Evolutionary conservation across 2,888 invertebrate species (phyloP).

Genomic region (Cryptocheilus praepositus): DNA sequence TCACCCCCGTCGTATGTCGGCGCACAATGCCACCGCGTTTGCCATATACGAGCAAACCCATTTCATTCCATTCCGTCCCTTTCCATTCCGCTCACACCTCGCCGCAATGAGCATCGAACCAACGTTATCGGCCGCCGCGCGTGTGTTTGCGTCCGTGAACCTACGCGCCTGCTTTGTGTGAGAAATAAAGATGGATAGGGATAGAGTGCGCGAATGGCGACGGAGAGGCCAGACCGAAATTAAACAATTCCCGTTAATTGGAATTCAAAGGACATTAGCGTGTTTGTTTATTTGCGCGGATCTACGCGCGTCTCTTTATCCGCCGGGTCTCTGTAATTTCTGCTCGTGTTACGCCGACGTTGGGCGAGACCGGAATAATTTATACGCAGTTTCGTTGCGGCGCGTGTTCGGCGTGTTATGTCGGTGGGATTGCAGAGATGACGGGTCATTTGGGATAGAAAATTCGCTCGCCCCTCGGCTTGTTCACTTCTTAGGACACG

Average conservation of each 20-base stretch:
- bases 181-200: conserved; percentile 6
- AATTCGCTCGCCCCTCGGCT: neutral
- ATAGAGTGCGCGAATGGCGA: neutral
- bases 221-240: conserved; percentile 32
- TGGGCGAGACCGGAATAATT: conserved; percentile 39
- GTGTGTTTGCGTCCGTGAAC: neutral
- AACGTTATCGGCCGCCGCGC: conserved; percentile 22
- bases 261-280: conserved; percentile 59
- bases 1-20: conserved; percentile 24
- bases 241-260: conserved; percentile 57
- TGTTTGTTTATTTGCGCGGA: conserved; percentile 38
- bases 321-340: neutral
- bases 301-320: conserved; percentile 8
- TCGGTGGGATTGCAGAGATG: no score
- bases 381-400: conserved; percentile 9
- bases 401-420: no score
- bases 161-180: conserved; percentile 10
- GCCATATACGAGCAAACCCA: conserved; percentile 28
- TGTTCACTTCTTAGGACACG: conserved; percentile 7
- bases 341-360: conserved; percentile 13
- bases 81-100: conserved; percentile 19
- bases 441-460: no score
- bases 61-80: conserved; percentile 29
- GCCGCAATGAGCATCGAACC: conserved; percentile 22
- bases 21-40: conserved; percentile 5